Evolutionary conservation across 2,113 vertebrate genomes (phyloP), one percentile per base, ranked within the genome.

Genomic region (Pagrus major): DNA sequence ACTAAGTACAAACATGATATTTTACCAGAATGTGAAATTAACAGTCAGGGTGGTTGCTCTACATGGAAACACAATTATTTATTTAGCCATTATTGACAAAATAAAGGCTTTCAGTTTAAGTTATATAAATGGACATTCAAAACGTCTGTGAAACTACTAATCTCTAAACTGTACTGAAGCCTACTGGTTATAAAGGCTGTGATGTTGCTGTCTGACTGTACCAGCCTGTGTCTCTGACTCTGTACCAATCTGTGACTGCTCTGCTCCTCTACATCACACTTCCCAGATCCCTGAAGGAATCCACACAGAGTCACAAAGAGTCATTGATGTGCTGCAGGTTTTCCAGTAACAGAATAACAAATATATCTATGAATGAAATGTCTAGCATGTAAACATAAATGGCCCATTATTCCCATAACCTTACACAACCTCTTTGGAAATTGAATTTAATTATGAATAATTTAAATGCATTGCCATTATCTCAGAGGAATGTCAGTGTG

Each of bases 201-300:
- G 39, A 35, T 39, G 4, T 47, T 70, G 49, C 37, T 37, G 35
- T 56, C 1, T n/a, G 27, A 71, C 56, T 64, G 63, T 70, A 44
- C 46, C 84, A 72, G 54, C 7, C 78, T 76, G 49, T 76, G 78
- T 79, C 55, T 69, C 14, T 64, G 67, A 77, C 51, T 55, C 65
- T 71, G 86, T 87, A 80, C 86, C 73, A 81, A 16, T 68, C 81
- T 56, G 80, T 56, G 72, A 74, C 65, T 23, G 76, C 51, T 41
- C 64, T 52, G 31, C 60, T 74, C 58, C 59, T 71, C 18, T 20
- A 4, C 23, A 51, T 33, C 46, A 60, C 25, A 63, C 51, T 55
- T 63, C 20, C 27, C 18, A 20, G 18, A 2, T 20, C 27, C 23
- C 33, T 54, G 41, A 58, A 42, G 52, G 39, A 84, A 86, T 9